These are phyloP conservation scores for Climacteris rufus DNA, from an alignment of 2,113 vertebrate species.

Conservation along the genomic window DNA sequence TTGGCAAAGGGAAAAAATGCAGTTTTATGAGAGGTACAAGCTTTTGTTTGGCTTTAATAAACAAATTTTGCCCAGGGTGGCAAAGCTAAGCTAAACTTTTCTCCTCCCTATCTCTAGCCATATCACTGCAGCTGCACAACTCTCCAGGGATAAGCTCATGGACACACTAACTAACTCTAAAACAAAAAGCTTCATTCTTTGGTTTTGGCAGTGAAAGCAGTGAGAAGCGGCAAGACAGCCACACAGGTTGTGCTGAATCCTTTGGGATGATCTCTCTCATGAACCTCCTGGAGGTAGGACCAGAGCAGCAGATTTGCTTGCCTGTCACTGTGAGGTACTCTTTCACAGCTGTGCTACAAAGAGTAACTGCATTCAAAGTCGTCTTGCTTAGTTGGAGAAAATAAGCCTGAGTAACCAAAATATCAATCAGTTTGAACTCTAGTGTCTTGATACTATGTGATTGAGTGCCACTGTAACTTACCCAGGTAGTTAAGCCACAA, in stretches of 20 bases:
- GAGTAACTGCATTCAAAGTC: neutral
- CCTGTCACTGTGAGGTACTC: neutral
- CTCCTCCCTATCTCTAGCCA: conserved; percentile 7
- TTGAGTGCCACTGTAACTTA: neutral
- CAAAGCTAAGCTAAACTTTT: conserved; percentile 20
- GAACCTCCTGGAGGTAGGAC: neutral
- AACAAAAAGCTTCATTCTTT: conserved; percentile 58
- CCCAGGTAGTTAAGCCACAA: neutral
- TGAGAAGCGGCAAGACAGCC: neutral
- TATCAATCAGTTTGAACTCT: neutral
- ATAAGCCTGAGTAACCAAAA: neutral
- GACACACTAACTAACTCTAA: conserved; percentile 32
- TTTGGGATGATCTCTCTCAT: conserved; percentile 28
- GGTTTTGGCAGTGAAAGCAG: conserved; percentile 41
- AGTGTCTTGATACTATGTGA: neutral
- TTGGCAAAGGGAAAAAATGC: neutral
- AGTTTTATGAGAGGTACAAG: neutral
- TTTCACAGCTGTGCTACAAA: neutral
- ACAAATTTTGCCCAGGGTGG: conserved; percentile 31
- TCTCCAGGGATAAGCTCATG: conserved; percentile 46
- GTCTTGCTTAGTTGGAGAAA: neutral
- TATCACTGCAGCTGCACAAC: conserved; percentile 49
- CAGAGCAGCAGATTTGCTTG: neutral
- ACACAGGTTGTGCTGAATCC: conserved; percentile 31
- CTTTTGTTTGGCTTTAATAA: conserved; percentile 6